Evolutionary conservation across 2,888 invertebrate species (phyloP).

Genomic region (Hartigia nigra): DNA sequence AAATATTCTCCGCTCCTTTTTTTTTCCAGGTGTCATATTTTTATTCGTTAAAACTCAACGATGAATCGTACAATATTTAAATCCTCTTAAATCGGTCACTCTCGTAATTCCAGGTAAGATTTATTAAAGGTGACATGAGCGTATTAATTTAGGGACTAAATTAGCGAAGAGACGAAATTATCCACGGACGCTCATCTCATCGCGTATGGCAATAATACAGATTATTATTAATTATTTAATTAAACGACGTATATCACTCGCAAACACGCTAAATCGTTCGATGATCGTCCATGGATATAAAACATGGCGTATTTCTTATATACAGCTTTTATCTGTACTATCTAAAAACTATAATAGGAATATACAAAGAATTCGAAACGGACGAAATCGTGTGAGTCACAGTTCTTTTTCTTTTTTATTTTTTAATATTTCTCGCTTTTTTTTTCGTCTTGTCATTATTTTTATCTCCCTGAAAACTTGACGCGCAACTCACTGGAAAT

Average conservation of each 20-base stretch:
- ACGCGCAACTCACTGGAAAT: background rate
- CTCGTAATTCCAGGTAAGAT: background rate
- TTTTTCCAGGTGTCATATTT: background rate
- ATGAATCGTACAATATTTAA: background rate
- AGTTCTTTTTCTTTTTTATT: no score
- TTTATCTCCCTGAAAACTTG: background rate
- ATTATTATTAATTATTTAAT: background rate
- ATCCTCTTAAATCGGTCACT: background rate
- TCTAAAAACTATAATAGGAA: background rate
- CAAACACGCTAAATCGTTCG: background rate
- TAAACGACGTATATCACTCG: background rate
- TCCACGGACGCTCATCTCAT: background rate
- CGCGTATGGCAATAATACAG: background rate
- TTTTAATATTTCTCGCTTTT: no score
- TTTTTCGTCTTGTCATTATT: background rate
- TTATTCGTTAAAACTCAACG: constrained; percentile 19
- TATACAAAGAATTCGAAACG: background rate
- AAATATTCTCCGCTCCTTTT: background rate
- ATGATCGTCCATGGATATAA: background rate
- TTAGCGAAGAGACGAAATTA: background rate
- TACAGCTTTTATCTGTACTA: background rate
- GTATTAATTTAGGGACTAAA: background rate
- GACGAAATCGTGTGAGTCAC: background rate
- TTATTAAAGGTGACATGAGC: background rate
- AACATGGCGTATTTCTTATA: background rate